Base-by-base conservation (phyloP, 2,888 invertebrate genomes). In the Stictocephala bisonia region DNA sequence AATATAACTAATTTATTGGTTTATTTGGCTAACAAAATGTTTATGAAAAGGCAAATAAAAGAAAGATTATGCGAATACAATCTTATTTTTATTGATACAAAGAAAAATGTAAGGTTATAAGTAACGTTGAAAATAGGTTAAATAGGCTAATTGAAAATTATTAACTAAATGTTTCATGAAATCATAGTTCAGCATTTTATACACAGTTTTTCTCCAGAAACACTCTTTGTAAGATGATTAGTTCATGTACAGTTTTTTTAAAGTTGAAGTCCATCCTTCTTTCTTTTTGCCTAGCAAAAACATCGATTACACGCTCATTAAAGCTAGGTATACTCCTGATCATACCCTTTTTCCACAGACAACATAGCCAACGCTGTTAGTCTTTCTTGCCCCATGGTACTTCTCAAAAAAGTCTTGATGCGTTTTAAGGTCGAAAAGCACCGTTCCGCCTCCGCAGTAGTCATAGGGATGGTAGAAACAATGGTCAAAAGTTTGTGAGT, bases 351-450 rank as follows among this genome's bases (percentile, higher is more conserved):
- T 67, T 79, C 77, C 56, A 76, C 76, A 20, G 76, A 74, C 29
- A 78, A 64, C 80, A 80, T 78, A 13, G 79, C 76, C 24, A 81
- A 73, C 6, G 80, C 79, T 41, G 64, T 74, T 24, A 81, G 73
- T 56, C 80, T 72, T 6, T 79, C 79, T 64, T 80, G 73, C 9
- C 44, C 68, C 80, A 78, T 80, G 0, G 79, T 74, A 73, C 76
- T 80, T 64, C 77, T 71, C n/a, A 79, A 44, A 74, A 80, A 80
- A 3, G 77, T 79, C 72, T 79, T 79, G 13, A 80, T 77, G 24
- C 79, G 56, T 66, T 80, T 80, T 29, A 80, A 56, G 6, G 77
- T 75, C 15, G 79, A 79, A 67, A 80, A 78, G 71, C 74, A 77
- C 51, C 78, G 73, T 76, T 80, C 80, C 3, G 73, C 72, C 73